phyloP scores from a whole-genome alignment of 2,888 invertebrate genomes.

The Hypomecis punctinalis region DNA sequence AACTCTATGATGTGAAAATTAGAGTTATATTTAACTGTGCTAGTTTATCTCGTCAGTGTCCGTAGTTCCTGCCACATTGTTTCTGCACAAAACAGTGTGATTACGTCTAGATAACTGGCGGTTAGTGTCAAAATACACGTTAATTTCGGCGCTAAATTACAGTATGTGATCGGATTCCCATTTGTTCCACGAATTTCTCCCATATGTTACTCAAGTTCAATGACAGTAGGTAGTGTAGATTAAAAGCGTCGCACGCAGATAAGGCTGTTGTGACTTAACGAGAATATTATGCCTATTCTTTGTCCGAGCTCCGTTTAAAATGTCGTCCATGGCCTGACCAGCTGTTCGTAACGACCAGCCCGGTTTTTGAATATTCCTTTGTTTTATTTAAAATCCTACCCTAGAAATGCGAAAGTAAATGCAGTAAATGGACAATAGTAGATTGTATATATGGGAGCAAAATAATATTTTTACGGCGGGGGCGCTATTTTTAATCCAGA shows the following conservation, averaged over 20 bases:
- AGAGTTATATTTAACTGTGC: slow-evolving; percentile 13
- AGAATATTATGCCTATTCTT: slow-evolving; percentile 5
- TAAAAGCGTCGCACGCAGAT: slow-evolving; percentile 36
- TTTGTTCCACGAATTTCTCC: slow-evolving; percentile 39
- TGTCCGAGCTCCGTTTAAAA: slow-evolving; percentile 4
- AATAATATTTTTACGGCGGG: no score
- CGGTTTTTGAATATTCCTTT: no score
- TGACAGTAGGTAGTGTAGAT: slow-evolving; percentile 24
- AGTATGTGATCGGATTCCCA: slow-evolving; percentile 43
- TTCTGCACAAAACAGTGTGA: slow-evolving; percentile 66
- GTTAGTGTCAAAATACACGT: slow-evolving; percentile 51
- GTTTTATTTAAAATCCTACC: no score
- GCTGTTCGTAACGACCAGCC: slow-evolving; percentile 4
- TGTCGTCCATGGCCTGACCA: slow-evolving; percentile 1
- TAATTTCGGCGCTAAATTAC: slow-evolving; percentile 43
- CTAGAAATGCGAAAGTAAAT: no score
- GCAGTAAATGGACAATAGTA: no score
- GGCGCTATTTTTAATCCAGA: no score
- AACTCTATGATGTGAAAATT: slow-evolving; percentile 22
- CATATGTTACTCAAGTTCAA: slow-evolving; percentile 35
- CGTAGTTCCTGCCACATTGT: slow-evolving; percentile 80
- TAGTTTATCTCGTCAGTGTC: slow-evolving; percentile 46
- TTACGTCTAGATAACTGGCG: slow-evolving; percentile 61
- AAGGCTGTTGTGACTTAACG: slow-evolving; percentile 6
- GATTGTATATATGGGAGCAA: no score